Base-by-base conservation (phyloP, 2,797 vertebrate species). In the Hoplostethus atlanticus region DNA sequence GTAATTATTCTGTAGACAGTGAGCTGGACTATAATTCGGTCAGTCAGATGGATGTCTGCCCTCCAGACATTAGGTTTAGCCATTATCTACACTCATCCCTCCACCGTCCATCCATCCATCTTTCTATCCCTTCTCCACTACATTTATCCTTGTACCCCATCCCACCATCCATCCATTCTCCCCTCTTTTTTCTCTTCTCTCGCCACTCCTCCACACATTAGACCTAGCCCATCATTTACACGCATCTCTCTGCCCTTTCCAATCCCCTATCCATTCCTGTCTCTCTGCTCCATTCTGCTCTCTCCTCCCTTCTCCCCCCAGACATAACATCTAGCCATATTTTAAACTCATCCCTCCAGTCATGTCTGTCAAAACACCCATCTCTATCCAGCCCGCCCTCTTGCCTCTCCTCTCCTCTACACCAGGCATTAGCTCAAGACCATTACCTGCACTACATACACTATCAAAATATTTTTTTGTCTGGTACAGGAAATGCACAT, bases 41-140 rank as follows among this genome's bases (percentile, higher is more conserved):
- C 90, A 90, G 90, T 90, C 91, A 85, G 91, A 92, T 90, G 85
- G 87, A 93, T 93, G 89, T 89, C 88, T 90, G 86, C 84, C 91
- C 90, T 91, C 80, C 68, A 90, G 90, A 91, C 88, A 90, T 91
- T 86, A 88, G 89, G 81, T 89, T 92, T 84, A 86, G 89, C 88
- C 89, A 90, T 92, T 90, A 93, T 90, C 90, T 87, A 72, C 80
- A 88, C 81, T 89, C 90, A 91, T 88, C 81, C 88, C 73, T 85
- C 79, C 72, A 71, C 85, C 79, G 78, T 82, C 85, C 80, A 81
- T 91, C 88, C 69, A 85, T 91, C 87, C 77, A 77, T 89, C 89
- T 89, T 6, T 75, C 71, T 70, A 77, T 63, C 50, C 53, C 44
- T 70, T 87, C 58, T 50, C 76, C 60, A 72, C 75, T 55, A 75